phyloP scores from a whole-genome alignment of 2,113 vertebrate species.

The Danionella cerebrum region DNA sequence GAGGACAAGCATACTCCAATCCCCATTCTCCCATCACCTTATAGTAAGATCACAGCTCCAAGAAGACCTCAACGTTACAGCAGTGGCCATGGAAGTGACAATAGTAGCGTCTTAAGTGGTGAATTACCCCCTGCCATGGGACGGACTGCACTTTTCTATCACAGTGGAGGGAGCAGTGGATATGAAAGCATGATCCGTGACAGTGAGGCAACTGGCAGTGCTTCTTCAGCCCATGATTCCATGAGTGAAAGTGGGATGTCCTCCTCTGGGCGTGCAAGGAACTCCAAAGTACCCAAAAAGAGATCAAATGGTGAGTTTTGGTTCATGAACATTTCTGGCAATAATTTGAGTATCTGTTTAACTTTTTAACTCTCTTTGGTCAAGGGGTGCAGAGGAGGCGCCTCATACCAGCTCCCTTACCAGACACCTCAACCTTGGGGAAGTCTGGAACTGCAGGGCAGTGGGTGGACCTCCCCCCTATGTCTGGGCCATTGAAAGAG shows the following conservation, averaged over 20 bases:
- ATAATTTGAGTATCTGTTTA: slow-evolving; percentile 2
- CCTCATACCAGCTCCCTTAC: slow-evolving; percentile 84
- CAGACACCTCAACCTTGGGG: slow-evolving; percentile 79
- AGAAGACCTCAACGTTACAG: slow-evolving; percentile 89
- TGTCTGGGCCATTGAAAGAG: slow-evolving; percentile 85
- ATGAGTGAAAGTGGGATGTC: slow-evolving; percentile 90
- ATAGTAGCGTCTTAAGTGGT: slow-evolving; percentile 90
- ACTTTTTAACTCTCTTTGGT: not conserved
- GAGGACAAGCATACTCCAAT: slow-evolving; percentile 54
- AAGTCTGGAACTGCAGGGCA: slow-evolving; percentile 78
- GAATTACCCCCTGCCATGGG: slow-evolving; percentile 96
- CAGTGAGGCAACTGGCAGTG: slow-evolving; percentile 91
- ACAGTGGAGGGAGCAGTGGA: slow-evolving; percentile 86
- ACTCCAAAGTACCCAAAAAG: slow-evolving; percentile 89
- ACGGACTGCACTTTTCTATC: slow-evolving; percentile 89
- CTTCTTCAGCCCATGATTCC: slow-evolving; percentile 90
- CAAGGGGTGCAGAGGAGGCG: slow-evolving; percentile 86
- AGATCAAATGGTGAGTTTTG: slow-evolving; percentile 73
- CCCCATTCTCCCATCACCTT: slow-evolving; percentile 80
- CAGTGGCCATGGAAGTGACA: slow-evolving; percentile 94
- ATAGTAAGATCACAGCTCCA: slow-evolving; percentile 95
- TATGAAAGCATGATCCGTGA: slow-evolving; percentile 95
- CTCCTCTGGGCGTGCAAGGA: slow-evolving; percentile 75
- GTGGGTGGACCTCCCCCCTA: slow-evolving; percentile 92
- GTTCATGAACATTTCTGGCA: not conserved